Evolutionary conservation across 1,140 invertebrate species (phyloP).

Genomic region (Ips nitidus): DNA sequence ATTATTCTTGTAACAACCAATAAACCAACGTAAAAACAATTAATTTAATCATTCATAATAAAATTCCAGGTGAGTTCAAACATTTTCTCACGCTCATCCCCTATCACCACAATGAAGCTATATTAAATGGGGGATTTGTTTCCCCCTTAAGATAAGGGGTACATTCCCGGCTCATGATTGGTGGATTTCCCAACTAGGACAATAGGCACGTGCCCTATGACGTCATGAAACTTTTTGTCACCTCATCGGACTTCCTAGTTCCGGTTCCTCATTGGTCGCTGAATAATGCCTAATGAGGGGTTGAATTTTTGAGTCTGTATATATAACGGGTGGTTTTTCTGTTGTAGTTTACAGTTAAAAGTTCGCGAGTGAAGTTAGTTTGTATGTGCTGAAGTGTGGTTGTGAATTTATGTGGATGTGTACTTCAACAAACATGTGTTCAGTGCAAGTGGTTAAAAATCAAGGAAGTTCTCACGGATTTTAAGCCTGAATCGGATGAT

Average conservation of each 20-base stretch:
- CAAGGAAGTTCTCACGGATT: neutral
- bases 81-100: constrained; percentile 10
- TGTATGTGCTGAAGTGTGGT: neutral
- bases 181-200: constrained; percentile 10
- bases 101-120: neutral
- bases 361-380: too few species aligned
- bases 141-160: neutral
- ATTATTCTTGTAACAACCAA: too few species aligned
- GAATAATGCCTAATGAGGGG: constrained; percentile 22
- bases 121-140: neutral
- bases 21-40: too few species aligned
- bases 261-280: constrained; percentile 42
- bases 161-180: constrained; percentile 11
- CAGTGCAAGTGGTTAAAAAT: neutral
- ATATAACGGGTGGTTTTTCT: constrained; percentile 33
- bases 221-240: constrained; percentile 17
- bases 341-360: constrained; percentile 1
- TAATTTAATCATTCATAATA: too few species aligned
- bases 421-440: neutral
- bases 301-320: constrained; percentile 37
- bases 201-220: constrained; percentile 37
- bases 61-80: too few species aligned
- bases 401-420: neutral
- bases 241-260: constrained; percentile 42
- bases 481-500: neutral